phyloP scores from a whole-genome alignment of 2,888 invertebrate genomes.

The Nymphalis polychloros region DNA sequence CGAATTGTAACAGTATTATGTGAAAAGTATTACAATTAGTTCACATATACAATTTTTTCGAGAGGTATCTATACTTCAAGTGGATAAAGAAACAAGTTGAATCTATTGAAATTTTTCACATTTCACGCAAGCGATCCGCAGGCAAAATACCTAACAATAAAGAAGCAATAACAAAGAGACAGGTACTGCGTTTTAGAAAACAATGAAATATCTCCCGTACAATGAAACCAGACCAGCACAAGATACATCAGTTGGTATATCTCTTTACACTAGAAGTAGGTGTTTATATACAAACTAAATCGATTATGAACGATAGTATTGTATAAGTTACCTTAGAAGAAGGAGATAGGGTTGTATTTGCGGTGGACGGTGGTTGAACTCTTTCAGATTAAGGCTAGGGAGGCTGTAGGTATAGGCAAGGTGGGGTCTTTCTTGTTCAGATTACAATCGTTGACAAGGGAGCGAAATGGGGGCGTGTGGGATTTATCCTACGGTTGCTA shows the following conservation, averaged over 20 bases:
- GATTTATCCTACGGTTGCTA: slow-evolving; percentile 61
- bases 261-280: slow-evolving; percentile 9
- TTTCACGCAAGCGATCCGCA: no score
- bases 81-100: no score
- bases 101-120: no score
- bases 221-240: slow-evolving; percentile 30
- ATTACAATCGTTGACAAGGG: slow-evolving; percentile 73
- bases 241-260: slow-evolving; percentile 3
- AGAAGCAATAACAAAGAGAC: not conserved
- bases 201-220: slow-evolving; percentile 3
- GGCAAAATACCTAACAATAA: not conserved
- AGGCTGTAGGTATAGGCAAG: slow-evolving; percentile 66
- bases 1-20: no score
- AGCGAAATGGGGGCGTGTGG: slow-evolving; percentile 69
- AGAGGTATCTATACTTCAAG: no score
- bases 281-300: slow-evolving; percentile 37
- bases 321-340: slow-evolving; percentile 42
- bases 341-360: slow-evolving; percentile 51
- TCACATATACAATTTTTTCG: no score
- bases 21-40: no score
- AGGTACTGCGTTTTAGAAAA: slow-evolving; percentile 4
- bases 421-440: slow-evolving; percentile 71
- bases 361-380: slow-evolving; percentile 58
- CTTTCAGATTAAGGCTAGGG: slow-evolving; percentile 69
- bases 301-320: slow-evolving; percentile 33